Evolutionary conservation across 2,888 invertebrate genomes (phyloP).

Genomic region (Thera obeliscata): DNA sequence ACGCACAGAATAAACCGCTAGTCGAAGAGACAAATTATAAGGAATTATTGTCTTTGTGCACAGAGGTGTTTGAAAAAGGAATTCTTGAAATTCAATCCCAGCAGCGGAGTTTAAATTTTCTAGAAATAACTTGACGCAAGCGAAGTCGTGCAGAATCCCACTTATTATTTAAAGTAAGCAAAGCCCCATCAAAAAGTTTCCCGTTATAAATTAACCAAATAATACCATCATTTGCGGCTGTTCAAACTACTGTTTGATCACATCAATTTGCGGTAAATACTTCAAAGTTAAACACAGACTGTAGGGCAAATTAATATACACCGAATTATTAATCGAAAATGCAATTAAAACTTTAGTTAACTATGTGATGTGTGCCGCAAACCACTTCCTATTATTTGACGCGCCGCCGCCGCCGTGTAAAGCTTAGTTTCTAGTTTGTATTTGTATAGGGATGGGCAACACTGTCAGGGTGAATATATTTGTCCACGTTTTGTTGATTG

Average conservation of each 20-base stretch:
- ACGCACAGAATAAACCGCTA: no score
- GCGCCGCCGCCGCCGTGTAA: slow-evolving; percentile 17
- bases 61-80: no score
- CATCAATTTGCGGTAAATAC: slow-evolving; percentile 15
- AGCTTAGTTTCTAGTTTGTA: slow-evolving; percentile 27
- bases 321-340: slow-evolving; percentile 24
- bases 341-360: slow-evolving; percentile 28
- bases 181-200: not conserved
- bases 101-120: no score
- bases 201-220: not conserved
- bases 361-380: slow-evolving; percentile 18
- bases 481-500: no score
- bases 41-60: no score
- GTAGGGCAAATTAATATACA: slow-evolving; percentile 16
- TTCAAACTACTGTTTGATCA: slow-evolving; percentile 14
- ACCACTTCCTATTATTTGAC: slow-evolving; percentile 29
- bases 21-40: no score
- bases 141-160: no score
- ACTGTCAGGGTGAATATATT: not conserved
- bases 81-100: no score
- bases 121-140: no score
- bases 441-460: slow-evolving; percentile 19
- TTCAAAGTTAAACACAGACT: slow-evolving; percentile 15
- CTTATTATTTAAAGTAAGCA: no score
- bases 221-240: slow-evolving; percentile 3